Evolutionary conservation across 2,797 vertebrate species (phyloP), one percentile per base, ranked within the genome.

Genomic region (Phalloptychus januarius): DNA sequence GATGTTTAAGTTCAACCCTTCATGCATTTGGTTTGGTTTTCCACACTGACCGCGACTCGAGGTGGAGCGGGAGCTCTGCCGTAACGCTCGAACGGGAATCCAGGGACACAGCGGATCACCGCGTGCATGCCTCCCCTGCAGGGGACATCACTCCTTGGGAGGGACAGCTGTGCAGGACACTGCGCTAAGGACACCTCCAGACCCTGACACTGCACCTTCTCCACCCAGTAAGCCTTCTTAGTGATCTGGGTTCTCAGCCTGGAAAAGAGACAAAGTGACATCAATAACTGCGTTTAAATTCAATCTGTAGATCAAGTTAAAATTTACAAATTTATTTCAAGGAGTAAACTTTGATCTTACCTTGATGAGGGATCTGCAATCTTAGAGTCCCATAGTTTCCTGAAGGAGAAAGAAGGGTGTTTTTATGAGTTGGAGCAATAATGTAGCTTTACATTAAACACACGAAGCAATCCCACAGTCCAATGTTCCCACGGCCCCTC

Each of bases 331-430:
- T 31, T 31, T 5, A 13, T 40, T 31, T 4, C 52, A 58, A 74
- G n/a, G 31, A 76, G 4, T 3, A 25, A 13, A 48, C 36, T 6
- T 5, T 46, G 5, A 31, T 77, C 79, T 92, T 94, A 99, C 98
- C 97, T 97, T 79, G 96, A 97, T 67, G 94, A 96, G 8, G 97
- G 92, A 80, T 98, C 97, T 44, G 96, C 96, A 79, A 98, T 75
- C 93, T 99, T 99, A 74, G 92, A 94, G 80, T 98, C 96, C 98
- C 98, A 99, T 73, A 95, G 92, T 95, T 99, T 99, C 94, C 98
- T 99, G 93, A 48, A 82, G 83, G 71, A 87, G 78, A 87, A 82
- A 82, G 44, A 81, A 71, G 54, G 77, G 71, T 28, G 5, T 40
- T 72, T 76, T 72, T 5, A 72, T 52, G 38, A 13, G 36, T 28